Percentiles rank a stretch among this genome's conserved stretches.
Evolutionary conservation across 2,113 vertebrate genomes (phyloP).

Genomic region (Tylochromis polylepis): DNA sequence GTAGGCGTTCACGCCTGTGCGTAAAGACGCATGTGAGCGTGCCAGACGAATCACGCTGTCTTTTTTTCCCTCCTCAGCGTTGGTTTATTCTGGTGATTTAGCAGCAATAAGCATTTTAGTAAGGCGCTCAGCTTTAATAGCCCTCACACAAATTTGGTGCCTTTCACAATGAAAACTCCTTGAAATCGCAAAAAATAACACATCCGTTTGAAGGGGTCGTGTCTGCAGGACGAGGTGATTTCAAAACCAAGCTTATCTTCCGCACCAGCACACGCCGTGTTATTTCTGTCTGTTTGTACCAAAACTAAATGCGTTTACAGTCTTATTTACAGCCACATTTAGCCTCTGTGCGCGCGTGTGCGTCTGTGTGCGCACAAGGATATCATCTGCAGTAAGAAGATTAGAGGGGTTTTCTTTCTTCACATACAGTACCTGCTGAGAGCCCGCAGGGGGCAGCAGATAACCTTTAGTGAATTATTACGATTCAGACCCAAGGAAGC

Average conservation of each 20-base stretch:
- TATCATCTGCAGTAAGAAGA: constrained; percentile 36
- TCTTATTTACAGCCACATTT: constrained; percentile 25
- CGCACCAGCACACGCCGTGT: not conserved
- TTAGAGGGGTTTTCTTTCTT: constrained; percentile 26
- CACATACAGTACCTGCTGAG: not conserved
- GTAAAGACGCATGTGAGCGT: constrained; percentile 32
- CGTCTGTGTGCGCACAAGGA: not conserved
- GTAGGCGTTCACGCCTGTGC: constrained; percentile 44
- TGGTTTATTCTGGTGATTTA: not conserved
- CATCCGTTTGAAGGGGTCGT: not conserved
- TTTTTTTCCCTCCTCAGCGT: not conserved
- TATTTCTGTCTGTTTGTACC: not conserved
- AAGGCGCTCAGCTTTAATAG: not conserved
- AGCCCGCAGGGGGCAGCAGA: constrained; percentile 57
- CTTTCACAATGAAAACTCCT: not conserved
- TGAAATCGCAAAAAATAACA: not conserved
- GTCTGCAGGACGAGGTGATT: not conserved
- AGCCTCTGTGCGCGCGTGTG: not conserved
- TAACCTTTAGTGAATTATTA: not conserved
- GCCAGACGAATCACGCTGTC: constrained; percentile 13
- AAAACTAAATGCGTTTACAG: not conserved
- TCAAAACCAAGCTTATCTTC: not conserved
- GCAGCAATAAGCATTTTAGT: not conserved
- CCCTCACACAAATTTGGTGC: not conserved
- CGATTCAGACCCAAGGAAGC: not conserved